A percentile compares a stretch with the other conserved stretches of the same genome.
Conservation (phyloP, 2,113 vertebrate species). For the Oreotrochilus melanogaster region DNA sequence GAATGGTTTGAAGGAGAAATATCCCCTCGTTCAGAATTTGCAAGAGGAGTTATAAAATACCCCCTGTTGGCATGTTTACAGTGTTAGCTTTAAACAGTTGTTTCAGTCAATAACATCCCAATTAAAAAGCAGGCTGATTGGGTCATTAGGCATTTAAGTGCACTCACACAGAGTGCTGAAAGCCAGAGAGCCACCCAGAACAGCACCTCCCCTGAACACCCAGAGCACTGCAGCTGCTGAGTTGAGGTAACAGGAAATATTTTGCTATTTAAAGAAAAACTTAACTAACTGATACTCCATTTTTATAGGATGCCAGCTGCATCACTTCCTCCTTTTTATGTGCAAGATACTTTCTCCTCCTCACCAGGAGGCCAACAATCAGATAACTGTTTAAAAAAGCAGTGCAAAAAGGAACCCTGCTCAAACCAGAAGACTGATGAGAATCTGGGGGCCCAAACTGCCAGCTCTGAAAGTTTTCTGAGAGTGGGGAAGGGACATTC, state of each 20-base stretch:
- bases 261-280: neutral
- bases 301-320: neutral
- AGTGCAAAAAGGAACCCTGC: neutral
- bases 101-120: slow-evolving; percentile 25
- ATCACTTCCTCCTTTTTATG: neutral
- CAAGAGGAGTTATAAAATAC: neutral
- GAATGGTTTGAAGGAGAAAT: neutral
- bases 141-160: slow-evolving; percentile 23
- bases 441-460: neutral
- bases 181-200: neutral
- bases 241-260: neutral
- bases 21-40: neutral
- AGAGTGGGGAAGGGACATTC: neutral
- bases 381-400: neutral
- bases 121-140: slow-evolving; percentile 26
- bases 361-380: neutral
- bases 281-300: neutral
- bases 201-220: neutral
- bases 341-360: neutral
- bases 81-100: neutral
- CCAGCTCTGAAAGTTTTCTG: neutral
- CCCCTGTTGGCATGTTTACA: neutral
- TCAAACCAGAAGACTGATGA: neutral
- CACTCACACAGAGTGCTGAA: neutral
- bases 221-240: neutral